Evolutionary conservation across 2,888 invertebrate genomes (phyloP), one percentile per base, ranked within the genome.

Genomic region (Eumacrocentrus americanus): DNA sequence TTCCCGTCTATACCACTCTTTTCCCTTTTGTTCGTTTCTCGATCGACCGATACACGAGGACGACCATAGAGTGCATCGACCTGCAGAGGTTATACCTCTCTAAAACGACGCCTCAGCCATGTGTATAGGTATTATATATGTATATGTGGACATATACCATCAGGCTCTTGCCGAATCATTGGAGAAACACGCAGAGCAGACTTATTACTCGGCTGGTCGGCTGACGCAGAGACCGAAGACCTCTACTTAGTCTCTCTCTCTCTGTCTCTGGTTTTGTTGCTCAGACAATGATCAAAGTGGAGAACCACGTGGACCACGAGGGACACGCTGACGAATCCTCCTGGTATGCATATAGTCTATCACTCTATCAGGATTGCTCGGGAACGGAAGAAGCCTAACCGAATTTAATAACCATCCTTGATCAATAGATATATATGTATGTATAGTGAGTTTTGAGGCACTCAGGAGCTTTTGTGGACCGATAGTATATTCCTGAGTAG

Each of bases 231-330:
- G n/a, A n/a, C n/a, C 16, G 29, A 16, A 52, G 6, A 35, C 11
- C 34, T n/a, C n/a, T n/a, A n/a, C n/a, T n/a, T n/a, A 29, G 29
- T 29, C 9, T 4, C 29, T 29, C 29, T 29, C 29, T 29, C 29
- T 23, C 2, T 48, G 9, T 4, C 5, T 48, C 1, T 48, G 25
- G n/a, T n/a, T n/a, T n/a, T n/a, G n/a, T n/a, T 16, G 5, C 3
- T 5, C n/a, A 12, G 67, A 60, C 48, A 64, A 65, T 44, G 58
- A 58, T 65, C 62, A 57, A 61, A 60, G 62, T 40, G 20, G 20
- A 23, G 22, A 35, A 40, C 22, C 37, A 50, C 44, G 40, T 42
- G 34, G 37, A 42, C 20, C 44, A 22, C 58, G 47, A n/a, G 20
- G 18, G 16, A 34, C 18, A 52, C 40, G 38, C 46, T 54, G 38